Evolutionary conservation across 2,113 vertebrate genomes (phyloP).

Genomic region (Pseudolaguvia tuberculata): DNA sequence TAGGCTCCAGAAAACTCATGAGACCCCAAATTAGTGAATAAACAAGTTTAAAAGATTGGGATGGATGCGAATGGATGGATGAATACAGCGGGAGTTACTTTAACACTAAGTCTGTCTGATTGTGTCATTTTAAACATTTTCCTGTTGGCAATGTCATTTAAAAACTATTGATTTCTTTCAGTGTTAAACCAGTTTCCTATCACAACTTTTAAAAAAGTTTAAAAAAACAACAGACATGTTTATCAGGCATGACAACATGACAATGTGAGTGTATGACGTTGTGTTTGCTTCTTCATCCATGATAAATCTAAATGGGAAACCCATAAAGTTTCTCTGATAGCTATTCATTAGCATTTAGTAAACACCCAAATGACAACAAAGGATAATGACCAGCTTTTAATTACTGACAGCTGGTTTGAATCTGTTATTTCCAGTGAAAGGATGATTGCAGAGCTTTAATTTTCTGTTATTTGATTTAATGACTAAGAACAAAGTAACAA

Average conservation of each 20-base stretch:
- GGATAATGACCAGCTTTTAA: slow-evolving; percentile 33
- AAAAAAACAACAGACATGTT: no score
- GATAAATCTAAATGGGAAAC: slow-evolving; percentile 24
- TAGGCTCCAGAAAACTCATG: no score
- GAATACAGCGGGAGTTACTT: no score
- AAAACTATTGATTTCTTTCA: no score
- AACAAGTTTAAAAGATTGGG: no score
- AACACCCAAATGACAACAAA: slow-evolving; percentile 18
- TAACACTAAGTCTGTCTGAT: no score
- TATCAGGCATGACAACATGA: slow-evolving; percentile 7
- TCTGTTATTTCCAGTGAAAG: slow-evolving; percentile 26
- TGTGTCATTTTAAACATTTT: no score
- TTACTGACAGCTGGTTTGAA: slow-evolving; percentile 29
- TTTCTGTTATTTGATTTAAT: slow-evolving; percentile 21
- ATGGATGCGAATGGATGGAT: no score
- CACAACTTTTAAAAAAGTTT: no score
- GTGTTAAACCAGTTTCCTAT: no score
- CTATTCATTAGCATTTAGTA: slow-evolving; percentile 31
- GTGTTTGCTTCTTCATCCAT: slow-evolving; percentile 23
- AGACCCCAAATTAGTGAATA: no score
- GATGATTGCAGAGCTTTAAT: slow-evolving; percentile 8
- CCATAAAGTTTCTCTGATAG: slow-evolving; percentile 5
- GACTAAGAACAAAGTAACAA: background rate
- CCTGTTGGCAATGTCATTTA: no score
- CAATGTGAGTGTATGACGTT: slow-evolving; percentile 1